Base-by-base conservation (phyloP, 2,113 vertebrate species). In the Numenius arquata region DNA sequence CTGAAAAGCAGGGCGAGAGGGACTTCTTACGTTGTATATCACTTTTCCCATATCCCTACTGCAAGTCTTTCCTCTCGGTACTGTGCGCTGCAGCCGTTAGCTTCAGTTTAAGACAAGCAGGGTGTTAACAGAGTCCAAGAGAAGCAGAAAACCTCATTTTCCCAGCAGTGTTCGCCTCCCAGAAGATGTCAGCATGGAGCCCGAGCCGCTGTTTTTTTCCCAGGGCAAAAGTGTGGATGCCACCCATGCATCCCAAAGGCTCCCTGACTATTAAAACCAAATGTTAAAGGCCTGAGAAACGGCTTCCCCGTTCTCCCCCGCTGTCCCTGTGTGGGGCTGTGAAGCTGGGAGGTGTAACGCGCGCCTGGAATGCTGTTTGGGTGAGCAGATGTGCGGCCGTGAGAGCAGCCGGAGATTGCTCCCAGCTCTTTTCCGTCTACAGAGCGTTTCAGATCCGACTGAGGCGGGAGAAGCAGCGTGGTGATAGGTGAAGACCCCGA, bases 311-410 rank as follows among this genome's bases (percentile, higher is more conserved):
- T 61, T 68, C 81, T 62, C 38, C 68, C 50, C 61, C 4, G 47
- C 67, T 66, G 56, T 77, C 29, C 13, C 55, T 68, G 67, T 6
- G 38, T 56, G 58, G 12, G 92, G 80, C 70, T 89, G 94, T 36
- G 81, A 89, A 67, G 87, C 55, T 62, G 61, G 78, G 82, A 96
- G 79, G 90, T 91, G 89, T 61, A 32, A 85, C 15, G 4, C 68
- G 18, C 0, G 47, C 72, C 89, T 78, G 95, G 96, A 95, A 93
- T 90, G 94, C 89, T 92, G 81, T 89, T 93, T 79, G 93, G 72
- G 55, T 71, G 93, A 93, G 93, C 91, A 94, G 89, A 94, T 89
- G 78, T 86, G 90, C 72, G 75, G 68, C 93, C 80, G 50, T 38
- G 68, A 74, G 75, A 93, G 67, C 67, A 79, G 84, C 21, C 67